These are phyloP conservation scores for Gymnopithys bicolor DNA, from an alignment of 2,797 vertebrate genomes.

Conservation along the genomic window DNA sequence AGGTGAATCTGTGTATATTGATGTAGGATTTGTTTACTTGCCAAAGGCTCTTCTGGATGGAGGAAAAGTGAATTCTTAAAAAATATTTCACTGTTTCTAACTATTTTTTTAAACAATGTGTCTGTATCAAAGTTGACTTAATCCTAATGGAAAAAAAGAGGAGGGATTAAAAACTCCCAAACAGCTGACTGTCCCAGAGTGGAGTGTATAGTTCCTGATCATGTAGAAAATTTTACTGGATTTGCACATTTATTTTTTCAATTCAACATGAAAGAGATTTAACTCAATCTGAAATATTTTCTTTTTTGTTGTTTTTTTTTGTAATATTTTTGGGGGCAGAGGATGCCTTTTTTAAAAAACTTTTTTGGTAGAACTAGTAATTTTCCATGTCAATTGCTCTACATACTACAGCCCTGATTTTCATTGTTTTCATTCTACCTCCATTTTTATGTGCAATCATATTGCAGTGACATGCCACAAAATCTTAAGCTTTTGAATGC, in stretches of 20 bases:
- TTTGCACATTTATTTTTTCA: not conserved
- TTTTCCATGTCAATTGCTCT: not conserved
- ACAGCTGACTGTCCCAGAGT: not conserved
- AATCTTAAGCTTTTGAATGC: not conserved
- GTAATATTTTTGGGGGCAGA: rapidly evolving
- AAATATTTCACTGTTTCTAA: not conserved
- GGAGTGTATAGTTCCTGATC: not conserved
- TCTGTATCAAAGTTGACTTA: not conserved
- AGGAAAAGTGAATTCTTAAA: not conserved
- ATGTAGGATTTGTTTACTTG: not conserved
- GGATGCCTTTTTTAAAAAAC: not conserved
- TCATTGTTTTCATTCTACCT: not conserved
- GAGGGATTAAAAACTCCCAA: rapidly evolving
- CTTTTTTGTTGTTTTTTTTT: not conserved
- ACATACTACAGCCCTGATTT: not conserved
- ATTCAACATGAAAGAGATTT: not conserved
- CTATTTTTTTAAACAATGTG: not conserved
- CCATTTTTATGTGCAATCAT: not conserved
- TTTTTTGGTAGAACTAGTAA: not conserved
- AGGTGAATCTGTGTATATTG: not conserved
- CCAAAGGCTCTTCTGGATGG: not conserved
- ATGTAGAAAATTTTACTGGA: not conserved
- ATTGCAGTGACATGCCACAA: not conserved
- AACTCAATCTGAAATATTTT: not conserved
- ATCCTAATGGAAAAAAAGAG: not conserved